phyloP scores from a whole-genome alignment of 2,113 vertebrate species.

The Chamaea fasciata region DNA sequence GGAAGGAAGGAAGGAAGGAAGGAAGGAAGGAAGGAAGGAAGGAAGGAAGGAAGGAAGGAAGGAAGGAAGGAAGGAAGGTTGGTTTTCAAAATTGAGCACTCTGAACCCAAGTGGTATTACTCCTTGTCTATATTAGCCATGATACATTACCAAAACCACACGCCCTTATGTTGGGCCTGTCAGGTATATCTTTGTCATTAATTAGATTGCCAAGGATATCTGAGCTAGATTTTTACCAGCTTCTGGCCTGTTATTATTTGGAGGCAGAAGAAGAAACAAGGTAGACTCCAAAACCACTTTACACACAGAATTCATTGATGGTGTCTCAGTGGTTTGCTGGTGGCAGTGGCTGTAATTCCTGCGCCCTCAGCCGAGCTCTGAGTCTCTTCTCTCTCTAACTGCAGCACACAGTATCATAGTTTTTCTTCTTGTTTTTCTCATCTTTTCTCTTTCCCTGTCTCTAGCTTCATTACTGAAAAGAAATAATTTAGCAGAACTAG shows the following conservation, averaged over 20 bases:
- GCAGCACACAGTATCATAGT: neutral
- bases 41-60: neutral
- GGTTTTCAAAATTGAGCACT: neutral
- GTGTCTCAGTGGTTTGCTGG: neutral
- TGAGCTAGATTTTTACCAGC: neutral
- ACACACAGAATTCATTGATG: neutral
- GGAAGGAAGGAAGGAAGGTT: neutral
- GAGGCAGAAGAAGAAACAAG: neutral
- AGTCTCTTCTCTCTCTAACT: neutral
- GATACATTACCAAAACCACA: neutral
- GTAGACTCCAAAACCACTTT: neutral
- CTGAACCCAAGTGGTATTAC: neutral
- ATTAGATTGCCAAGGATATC: neutral
- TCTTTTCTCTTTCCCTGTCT: neutral
- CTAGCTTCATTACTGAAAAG: neutral
- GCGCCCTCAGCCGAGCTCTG: neutral
- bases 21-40: neutral
- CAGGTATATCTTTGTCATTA: neutral
- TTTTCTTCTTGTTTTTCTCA: neutral
- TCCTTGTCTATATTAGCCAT: neutral
- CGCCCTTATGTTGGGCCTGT: fast-evolving
- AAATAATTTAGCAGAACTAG: neutral
- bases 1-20: neutral
- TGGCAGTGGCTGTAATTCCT: neutral
- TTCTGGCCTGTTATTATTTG: neutral